phyloP scores from a whole-genome alignment of 2,797 vertebrate species.

The Benthosema pterotum region DNA sequence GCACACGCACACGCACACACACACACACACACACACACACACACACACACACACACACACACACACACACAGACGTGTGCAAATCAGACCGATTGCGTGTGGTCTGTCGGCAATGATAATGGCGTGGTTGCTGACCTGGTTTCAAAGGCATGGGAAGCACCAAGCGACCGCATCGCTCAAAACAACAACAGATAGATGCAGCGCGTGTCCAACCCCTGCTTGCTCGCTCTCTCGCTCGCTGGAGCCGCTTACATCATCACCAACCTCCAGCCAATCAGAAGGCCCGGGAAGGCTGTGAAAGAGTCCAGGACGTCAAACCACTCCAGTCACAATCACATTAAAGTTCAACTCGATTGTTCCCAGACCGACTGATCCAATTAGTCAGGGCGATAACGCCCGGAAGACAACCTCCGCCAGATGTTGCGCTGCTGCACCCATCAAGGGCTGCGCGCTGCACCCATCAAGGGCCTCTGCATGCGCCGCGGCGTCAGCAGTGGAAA shows the following conservation, averaged over 20 bases:
- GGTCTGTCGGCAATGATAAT: slow-evolving; percentile 12
- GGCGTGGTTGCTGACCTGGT: slow-evolving; percentile 67
- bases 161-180: slow-evolving; percentile 29
- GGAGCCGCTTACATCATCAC: no score
- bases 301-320: no score
- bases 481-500: no score
- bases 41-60: no score
- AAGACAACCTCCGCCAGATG: slow-evolving; percentile 12
- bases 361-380: neutral
- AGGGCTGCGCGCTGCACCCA: no score
- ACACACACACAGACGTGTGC: slow-evolving; percentile 4
- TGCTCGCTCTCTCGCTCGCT: no score
- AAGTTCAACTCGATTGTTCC: neutral
- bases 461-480: no score
- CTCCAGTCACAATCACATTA: slow-evolving; percentile 1
- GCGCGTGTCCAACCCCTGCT: neutral
- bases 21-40: no score
- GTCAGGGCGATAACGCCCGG: slow-evolving; percentile 5
- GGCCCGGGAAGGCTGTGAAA: slow-evolving; percentile 9
- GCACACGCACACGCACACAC: no score
- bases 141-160: slow-evolving; percentile 61
- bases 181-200: slow-evolving; percentile 13
- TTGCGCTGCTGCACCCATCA: no score
- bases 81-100: slow-evolving; percentile 45
- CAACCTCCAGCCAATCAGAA: slow-evolving; percentile 11